phyloP scores from a whole-genome alignment of 2,797 vertebrate genomes.

The Xenopus petersii region DNA sequence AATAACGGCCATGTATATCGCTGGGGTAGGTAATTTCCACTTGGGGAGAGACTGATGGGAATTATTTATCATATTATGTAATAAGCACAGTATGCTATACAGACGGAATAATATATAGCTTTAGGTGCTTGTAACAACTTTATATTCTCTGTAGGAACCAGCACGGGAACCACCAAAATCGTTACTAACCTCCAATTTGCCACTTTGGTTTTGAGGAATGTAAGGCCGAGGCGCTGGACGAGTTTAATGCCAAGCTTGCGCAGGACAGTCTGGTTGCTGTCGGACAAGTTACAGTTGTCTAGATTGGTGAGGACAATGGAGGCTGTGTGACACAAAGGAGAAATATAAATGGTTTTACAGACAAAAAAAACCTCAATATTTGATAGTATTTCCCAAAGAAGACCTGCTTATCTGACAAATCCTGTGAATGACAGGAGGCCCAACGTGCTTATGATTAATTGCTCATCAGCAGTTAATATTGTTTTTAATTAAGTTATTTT shows the following conservation, averaged over 20 bases:
- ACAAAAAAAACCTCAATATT: not conserved
- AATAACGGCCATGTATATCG: not conserved
- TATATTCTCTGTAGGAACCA: not conserved
- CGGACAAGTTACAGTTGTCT: constrained; percentile 74
- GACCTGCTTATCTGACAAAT: not conserved
- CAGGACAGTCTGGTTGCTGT: constrained; percentile 82
- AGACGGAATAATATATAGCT: no score
- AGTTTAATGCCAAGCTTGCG: constrained; percentile 89
- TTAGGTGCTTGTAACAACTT: no score
- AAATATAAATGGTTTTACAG: not conserved
- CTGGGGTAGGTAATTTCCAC: no score
- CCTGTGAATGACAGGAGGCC: not conserved
- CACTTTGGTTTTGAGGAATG: constrained; percentile 87
- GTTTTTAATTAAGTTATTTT: no score
- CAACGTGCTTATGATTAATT: no score
- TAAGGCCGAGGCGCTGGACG: constrained; percentile 87
- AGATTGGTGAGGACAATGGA: constrained; percentile 77
- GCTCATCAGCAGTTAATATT: no score
- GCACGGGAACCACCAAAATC: not conserved
- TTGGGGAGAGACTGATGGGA: no score
- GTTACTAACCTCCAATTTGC: constrained; percentile 87
- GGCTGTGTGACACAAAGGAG: constrained; percentile 61
- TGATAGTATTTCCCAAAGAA: not conserved
- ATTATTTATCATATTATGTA: no score
- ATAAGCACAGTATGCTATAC: no score